Base-by-base conservation (phyloP, 1,140 invertebrate genomes). In the Vanessa atalanta region DNA sequence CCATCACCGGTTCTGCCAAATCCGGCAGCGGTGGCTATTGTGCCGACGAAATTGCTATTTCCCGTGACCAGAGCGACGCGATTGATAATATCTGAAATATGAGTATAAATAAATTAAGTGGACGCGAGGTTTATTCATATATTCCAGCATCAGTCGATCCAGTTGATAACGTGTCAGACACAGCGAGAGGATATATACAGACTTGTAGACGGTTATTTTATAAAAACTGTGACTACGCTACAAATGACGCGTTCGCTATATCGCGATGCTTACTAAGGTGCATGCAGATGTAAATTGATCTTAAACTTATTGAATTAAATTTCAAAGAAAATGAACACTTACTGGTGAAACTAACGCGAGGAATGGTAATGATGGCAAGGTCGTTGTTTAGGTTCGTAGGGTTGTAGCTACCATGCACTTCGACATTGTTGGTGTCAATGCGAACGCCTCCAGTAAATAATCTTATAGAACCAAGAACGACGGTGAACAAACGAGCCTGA, bases 401-500 rank as follows among this genome's bases (percentile, higher is more conserved):
- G 13, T 47, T 65, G n/a, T 65, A 65, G 26, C 43, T 20, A 1
- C 14, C n/a, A 9, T 65, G 63, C 16, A 65, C 11, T n/a, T 65
- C 63, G 13, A 65, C 63, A 13, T 14, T 23, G 9, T 3, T 48
- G n/a, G 63, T 65, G 26, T 14, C 3, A n/a, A 65, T 48, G 9
- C 63, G 63, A 23, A 26, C 47, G 16, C 63, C 63, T 16, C 57
- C 53, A 11, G 26, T 16, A 53, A 66, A 71, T 11, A 60, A 47
- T 14, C 68, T 48, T n/a, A 61, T 47, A 8, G 51, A 60, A 20
- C 71, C 65, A 7, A 72, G 64, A 13, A 66, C 64, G 3, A 66
- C 65, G 9, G 51, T 66, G n/a, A 66, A 20, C 11, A 13, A 43
- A 20, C 37, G 50, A 20, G 16, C 71, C 47, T 73, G 71, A 26